Conservation (phyloP, 1,140 invertebrate genomes). For the Drosophila sp. region DNA sequence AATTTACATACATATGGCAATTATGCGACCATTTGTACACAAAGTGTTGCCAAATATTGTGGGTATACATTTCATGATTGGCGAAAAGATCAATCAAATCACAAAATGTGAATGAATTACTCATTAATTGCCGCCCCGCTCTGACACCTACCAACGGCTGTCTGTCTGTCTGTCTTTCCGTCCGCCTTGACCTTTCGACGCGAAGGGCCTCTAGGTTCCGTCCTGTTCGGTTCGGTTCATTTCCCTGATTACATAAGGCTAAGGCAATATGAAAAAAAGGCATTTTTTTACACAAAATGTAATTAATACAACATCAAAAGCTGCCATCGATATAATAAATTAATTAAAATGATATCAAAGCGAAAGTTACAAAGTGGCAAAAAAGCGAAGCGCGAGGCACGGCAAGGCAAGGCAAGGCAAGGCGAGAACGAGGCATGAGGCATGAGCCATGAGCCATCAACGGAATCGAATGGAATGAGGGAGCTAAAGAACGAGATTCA, state of each 20-base stretch:
- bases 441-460: not conserved
- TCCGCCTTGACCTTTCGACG: not conserved
- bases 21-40: constrained; percentile 51
- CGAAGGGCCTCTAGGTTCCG: not conserved
- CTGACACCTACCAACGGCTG: constrained; percentile 2
- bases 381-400: not conserved
- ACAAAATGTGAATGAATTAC: not conserved
- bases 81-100: constrained; percentile 1
- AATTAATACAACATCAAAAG: constrained; percentile 54
- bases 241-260: constrained; percentile 43
- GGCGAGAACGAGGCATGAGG: not conserved
- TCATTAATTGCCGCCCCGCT: constrained; percentile 2
- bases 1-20: constrained; percentile 55
- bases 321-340: constrained; percentile 70
- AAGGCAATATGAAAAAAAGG: constrained; percentile 60
- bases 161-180: too few relatives aligned
- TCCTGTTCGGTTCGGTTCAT: constrained; percentile 8
- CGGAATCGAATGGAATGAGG: constrained; percentile 5
- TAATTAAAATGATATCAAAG: constrained; percentile 78
- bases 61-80: not conserved
- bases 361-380: constrained; percentile 37
- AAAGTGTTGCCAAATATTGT: not conserved
- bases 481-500: constrained; percentile 3
- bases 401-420: constrained; percentile 4
- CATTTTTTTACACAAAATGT: constrained; percentile 27